These are phyloP conservation scores for Ranitomeya imitator DNA, from an alignment of 2,113 vertebrate species.

Conservation along the genomic window DNA sequence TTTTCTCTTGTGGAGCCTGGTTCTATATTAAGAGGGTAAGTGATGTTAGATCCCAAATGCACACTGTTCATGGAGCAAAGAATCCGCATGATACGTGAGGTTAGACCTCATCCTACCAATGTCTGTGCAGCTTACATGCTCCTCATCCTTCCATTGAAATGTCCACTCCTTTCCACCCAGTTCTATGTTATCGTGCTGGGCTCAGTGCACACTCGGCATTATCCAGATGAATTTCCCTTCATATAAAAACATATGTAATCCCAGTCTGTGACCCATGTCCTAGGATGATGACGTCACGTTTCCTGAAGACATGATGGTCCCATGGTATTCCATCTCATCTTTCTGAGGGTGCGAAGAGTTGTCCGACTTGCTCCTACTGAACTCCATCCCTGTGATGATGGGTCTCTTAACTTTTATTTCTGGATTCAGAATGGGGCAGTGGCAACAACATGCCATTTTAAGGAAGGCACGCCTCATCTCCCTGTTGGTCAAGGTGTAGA, in stretches of 20 bases:
- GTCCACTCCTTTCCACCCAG: slow-evolving; percentile 66
- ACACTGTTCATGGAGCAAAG: neutral
- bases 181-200: slow-evolving; percentile 61
- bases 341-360: slow-evolving; percentile 95
- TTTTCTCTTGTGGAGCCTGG: neutral
- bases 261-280: slow-evolving; percentile 44
- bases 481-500: slow-evolving; percentile 96
- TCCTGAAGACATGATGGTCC: slow-evolving; percentile 86
- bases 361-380: slow-evolving; percentile 94
- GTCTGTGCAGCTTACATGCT: slow-evolving; percentile 34
- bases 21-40: slow-evolving; percentile 35
- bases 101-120: slow-evolving; percentile 50
- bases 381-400: slow-evolving; percentile 86
- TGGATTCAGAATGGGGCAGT: slow-evolving; percentile 71
- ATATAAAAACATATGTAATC: slow-evolving; percentile 49
- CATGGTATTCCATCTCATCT: slow-evolving; percentile 85
- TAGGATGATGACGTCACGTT: slow-evolving; percentile 90
- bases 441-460: slow-evolving; percentile 84
- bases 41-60: slow-evolving; percentile 22
- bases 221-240: slow-evolving; percentile 50
- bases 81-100: slow-evolving; percentile 6
- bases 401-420: slow-evolving; percentile 81
- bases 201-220: slow-evolving; percentile 47
- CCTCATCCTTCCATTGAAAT: slow-evolving; percentile 65
- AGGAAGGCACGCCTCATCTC: slow-evolving; percentile 96